Percentiles rank a stretch among this genome's conserved stretches.
phyloP scores from a whole-genome alignment of 2,113 vertebrate species.

The Hyaena hyaena region DNA sequence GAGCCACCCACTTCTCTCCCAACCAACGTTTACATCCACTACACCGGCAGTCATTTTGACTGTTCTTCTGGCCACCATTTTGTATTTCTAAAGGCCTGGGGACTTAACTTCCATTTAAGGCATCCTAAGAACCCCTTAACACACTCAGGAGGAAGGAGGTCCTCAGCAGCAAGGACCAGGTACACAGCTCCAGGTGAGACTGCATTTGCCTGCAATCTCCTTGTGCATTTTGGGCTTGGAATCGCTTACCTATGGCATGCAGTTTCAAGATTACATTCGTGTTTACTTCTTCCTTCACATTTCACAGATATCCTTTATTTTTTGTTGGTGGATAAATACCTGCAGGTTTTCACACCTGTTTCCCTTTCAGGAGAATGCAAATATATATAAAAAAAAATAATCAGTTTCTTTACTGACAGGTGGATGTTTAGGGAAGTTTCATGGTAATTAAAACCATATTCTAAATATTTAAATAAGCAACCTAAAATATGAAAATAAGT shows the following conservation, averaged over 20 bases:
- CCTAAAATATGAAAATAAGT: constrained; percentile 74
- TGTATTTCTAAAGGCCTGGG: not conserved
- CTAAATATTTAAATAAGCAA: constrained; percentile 78
- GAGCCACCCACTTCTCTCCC: not conserved
- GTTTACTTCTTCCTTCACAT: constrained; percentile 33
- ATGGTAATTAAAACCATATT: constrained; percentile 77
- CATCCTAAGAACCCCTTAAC: no score
- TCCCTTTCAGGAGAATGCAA: constrained; percentile 50
- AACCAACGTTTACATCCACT: fast-evolving
- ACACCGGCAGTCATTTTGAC: fast-evolving
- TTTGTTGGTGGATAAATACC: constrained; percentile 81
- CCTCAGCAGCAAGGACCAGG: no score
- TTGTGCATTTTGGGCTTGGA: not conserved
- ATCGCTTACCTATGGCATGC: fast-evolving
- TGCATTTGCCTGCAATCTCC: not conserved
- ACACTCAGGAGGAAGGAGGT: fast-evolving
- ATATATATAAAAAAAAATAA: constrained; percentile 43
- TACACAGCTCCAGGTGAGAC: fast-evolving
- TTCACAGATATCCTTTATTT: constrained; percentile 73
- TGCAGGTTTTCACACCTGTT: constrained; percentile 81
- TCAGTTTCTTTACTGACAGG: constrained; percentile 76
- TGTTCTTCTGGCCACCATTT: not conserved
- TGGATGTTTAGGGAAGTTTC: constrained; percentile 76
- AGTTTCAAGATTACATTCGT: not conserved
- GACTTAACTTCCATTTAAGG: not conserved